Base-by-base conservation (phyloP, 2,888 invertebrate genomes). In the Cheiracanthium punctorium region DNA sequence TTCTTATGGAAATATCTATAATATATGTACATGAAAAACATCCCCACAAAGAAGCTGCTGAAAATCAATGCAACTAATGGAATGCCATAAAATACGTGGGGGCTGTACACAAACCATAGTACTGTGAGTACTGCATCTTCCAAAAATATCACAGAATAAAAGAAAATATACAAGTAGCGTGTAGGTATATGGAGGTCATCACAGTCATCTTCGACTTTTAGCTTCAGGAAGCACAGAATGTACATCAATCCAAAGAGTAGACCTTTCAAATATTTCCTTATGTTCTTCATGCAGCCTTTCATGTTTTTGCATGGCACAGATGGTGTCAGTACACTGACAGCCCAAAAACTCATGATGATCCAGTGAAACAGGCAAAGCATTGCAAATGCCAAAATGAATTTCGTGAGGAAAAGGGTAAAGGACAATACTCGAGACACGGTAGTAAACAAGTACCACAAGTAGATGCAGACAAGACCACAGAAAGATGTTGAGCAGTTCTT, bases 401-500 rank as follows among this genome's bases (percentile, higher is more conserved):
- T 89, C 12, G 91, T 90, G 41, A 92, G 91, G 89, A 93, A 92
- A 58, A 92, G 89, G 1, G 92, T 91, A 74, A 93, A 89, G n/a
- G 89, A 85, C n/a, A 89, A 14, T n/a, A 89, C 71, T 10, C 89
- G 88, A 0, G 89, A 86, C 33, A 89, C 93, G 88, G 96, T 95
- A 71, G 96, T 94, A 88, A 95, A 93, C 90, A 96, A 95, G 91
- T 97, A 96, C 96, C 97, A 97, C 82, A 95, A 90, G 81, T 96
- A 95, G 91, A 96, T 96, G 88, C 96, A 92, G 7, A 93, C 91
- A 17, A 95, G 94, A 20, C 96, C 96, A 8, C 92, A 90, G 93
- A 94, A 94, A 70, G 94, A 58, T 17, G 67, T 86, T 4, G 70
- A 74, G 52, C 74, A 86, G 43, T 86, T 86, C 29, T 86, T 86